A percentile compares a stretch with the other conserved stretches of the same genome.
Evolutionary conservation across 2,888 invertebrate genomes (phyloP).

Genomic region (Geophilus truncorum): DNA sequence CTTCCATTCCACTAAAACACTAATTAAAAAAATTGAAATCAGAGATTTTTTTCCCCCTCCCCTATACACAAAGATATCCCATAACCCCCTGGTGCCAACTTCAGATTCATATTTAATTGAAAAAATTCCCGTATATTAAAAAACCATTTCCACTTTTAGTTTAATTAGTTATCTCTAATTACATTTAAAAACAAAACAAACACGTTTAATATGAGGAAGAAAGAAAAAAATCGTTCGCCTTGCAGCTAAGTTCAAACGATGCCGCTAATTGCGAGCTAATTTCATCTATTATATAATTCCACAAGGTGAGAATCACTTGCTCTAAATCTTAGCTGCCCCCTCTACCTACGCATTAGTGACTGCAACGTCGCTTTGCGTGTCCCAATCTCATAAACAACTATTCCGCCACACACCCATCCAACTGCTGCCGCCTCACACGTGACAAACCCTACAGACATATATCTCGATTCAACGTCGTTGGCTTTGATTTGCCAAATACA

Average conservation of each 20-base stretch:
- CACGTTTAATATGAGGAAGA: background rate
- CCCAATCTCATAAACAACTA: background rate
- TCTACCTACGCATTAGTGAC: constrained; percentile 4
- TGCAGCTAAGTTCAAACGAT: constrained; percentile 11
- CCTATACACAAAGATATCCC: too few relatives aligned
- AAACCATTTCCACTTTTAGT: background rate
- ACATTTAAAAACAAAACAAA: constrained; percentile 2
- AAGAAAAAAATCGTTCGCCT: background rate
- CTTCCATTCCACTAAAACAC: background rate
- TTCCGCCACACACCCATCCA: background rate
- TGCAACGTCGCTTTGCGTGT: constrained; percentile 1
- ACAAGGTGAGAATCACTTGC: constrained; percentile 20
- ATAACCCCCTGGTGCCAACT: too few relatives aligned
- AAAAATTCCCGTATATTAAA: constrained; percentile 3
- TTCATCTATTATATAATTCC: constrained; percentile 12
- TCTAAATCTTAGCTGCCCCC: constrained; percentile 5
- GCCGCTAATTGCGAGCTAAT: constrained; percentile 20
- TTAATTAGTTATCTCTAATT: background rate
- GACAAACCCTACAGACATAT: background rate
- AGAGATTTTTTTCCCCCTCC: background rate
- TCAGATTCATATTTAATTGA: too few relatives aligned
- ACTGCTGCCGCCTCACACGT: constrained; percentile 15
- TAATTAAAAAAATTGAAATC: background rate
- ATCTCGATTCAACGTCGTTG: background rate
- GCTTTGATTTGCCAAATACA: too few relatives aligned